Conservation (phyloP, 2,113 vertebrate species). For the Myrmecobius fasciatus region DNA sequence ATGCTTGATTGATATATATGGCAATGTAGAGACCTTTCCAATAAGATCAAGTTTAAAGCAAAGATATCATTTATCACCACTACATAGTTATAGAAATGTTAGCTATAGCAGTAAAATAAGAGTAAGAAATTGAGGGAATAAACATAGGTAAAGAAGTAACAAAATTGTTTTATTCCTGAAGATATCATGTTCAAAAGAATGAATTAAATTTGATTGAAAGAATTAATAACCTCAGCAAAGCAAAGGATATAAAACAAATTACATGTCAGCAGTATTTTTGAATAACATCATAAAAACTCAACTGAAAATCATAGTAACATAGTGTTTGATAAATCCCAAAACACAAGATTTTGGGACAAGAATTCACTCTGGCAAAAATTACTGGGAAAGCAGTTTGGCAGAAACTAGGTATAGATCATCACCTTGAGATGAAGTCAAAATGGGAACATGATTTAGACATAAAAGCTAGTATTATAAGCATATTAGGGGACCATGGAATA, state of each 20-base stretch:
- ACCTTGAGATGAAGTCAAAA: not conserved
- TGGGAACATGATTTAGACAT: not conserved
- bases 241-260: not conserved
- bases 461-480: not conserved
- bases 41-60: not conserved
- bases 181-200: not conserved
- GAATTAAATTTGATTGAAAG: not conserved
- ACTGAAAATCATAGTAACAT: not conserved
- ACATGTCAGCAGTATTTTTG: not conserved
- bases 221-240: not conserved
- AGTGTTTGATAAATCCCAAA: not conserved
- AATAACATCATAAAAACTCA: not conserved
- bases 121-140: not conserved
- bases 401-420: not conserved
- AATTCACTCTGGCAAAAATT: not conserved
- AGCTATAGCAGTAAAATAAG: not conserved
- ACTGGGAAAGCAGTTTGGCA: not conserved
- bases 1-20: not conserved
- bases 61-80: not conserved
- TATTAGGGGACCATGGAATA: not conserved
- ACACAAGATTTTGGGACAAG: not conserved
- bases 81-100: not conserved
- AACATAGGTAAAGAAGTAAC: not conserved
- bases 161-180: not conserved
- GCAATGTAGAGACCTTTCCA: not conserved